Evolutionary conservation across 37 sponge, comb jelly and placozoan genomes (phyloP).

Genomic region (Tethya wilhelma): DNA sequence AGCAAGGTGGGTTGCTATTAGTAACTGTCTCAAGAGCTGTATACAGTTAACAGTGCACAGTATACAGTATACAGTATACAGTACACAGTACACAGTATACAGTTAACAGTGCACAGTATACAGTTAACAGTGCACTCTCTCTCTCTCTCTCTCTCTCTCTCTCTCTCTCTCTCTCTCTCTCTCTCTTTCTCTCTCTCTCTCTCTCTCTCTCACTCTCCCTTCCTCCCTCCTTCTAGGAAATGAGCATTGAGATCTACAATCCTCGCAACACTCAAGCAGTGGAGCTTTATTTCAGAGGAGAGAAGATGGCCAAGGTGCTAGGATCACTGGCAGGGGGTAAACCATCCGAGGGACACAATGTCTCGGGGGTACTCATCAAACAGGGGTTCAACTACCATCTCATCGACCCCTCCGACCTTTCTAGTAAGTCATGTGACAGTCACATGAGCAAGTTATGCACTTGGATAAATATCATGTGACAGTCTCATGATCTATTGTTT

Average conservation of each 20-base stretch:
- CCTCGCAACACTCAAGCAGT: conserved; percentile 95
- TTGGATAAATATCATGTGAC: background rate
- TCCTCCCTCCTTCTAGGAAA: too few relatives aligned
- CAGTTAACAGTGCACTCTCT: too few relatives aligned
- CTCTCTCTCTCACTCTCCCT: too few relatives aligned
- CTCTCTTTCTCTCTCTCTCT: too few relatives aligned
- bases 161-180: too few relatives aligned
- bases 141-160: too few relatives aligned
- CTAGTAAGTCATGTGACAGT: conserved; percentile 47
- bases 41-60: too few relatives aligned
- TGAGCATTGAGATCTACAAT: conserved; percentile 67
- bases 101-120: too few relatives aligned
- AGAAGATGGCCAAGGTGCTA: conserved; percentile 99
- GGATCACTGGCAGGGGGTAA: conserved; percentile 78
- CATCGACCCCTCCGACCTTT: conserved; percentile 89
- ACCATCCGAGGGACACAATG: conserved; percentile 63
- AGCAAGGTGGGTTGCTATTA: too few relatives aligned
- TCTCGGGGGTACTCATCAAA: conserved; percentile 94
- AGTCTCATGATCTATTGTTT: background rate
- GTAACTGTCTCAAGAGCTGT: too few relatives aligned
- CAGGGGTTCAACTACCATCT: conserved; percentile 96
- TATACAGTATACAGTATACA: too few relatives aligned
- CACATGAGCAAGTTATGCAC: background rate
- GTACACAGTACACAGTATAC: too few relatives aligned
- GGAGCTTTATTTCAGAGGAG: conserved; percentile 94